These are phyloP conservation scores for Lasioglossum marginatum DNA, from an alignment of 2,888 invertebrate species.

Conservation along the genomic window DNA sequence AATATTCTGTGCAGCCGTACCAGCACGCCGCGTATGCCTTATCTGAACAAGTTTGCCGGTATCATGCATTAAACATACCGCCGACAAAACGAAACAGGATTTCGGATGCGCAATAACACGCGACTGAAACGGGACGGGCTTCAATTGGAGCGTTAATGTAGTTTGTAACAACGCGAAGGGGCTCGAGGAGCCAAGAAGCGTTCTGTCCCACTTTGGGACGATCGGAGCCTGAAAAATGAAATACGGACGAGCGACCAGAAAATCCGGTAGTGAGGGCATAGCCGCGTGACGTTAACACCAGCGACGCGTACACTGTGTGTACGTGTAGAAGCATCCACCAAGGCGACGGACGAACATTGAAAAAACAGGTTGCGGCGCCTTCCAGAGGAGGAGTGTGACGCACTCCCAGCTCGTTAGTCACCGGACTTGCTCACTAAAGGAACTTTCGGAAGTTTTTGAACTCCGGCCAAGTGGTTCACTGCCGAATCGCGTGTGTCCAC, in stretches of 20 bases:
- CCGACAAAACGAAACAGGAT: constrained; percentile 17
- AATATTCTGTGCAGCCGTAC: neutral
- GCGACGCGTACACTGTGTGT: constrained; percentile 9
- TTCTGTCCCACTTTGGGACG: constrained; percentile 53
- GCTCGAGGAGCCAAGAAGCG: neutral
- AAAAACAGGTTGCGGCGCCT: constrained; percentile 68
- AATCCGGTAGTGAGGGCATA: constrained; percentile 46
- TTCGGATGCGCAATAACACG: neutral
- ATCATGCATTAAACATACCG: neutral
- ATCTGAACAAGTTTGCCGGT: neutral
- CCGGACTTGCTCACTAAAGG: constrained; percentile 25
- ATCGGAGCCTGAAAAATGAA: constrained; percentile 49
- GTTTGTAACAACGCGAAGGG: constrained; percentile 1
- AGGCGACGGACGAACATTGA: constrained; percentile 51
- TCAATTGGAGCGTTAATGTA: neutral
- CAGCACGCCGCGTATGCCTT: neutral
- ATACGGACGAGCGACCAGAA: constrained; percentile 46
- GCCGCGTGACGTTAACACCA: constrained; percentile 34
- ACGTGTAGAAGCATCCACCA: too few relatives aligned
- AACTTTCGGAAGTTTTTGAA: constrained; percentile 55
- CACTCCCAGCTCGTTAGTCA: constrained; percentile 57
- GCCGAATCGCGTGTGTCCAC: constrained; percentile 30
- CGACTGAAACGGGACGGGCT: neutral
- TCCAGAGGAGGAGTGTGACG: constrained; percentile 59
- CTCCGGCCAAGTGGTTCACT: constrained; percentile 58